Evolutionary conservation across 2,888 invertebrate genomes (phyloP).

Genomic region (Zootermopsis nevadensis): DNA sequence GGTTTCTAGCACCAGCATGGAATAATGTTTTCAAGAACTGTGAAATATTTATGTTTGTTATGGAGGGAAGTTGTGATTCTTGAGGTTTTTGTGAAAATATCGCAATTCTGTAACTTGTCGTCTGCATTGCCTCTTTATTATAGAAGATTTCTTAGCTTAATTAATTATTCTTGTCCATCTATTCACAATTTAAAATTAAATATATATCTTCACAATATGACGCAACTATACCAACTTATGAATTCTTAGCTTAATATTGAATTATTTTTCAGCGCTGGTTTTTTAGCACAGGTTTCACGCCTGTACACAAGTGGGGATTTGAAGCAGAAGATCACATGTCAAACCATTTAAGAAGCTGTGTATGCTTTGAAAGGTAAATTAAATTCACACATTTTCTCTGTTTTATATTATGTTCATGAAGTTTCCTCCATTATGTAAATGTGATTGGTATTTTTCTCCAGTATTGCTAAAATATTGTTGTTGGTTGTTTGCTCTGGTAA

Average conservation of each 20-base stretch:
- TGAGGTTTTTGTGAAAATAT: too few relatives aligned
- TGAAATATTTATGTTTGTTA: too few relatives aligned
- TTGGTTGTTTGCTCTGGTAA: not conserved
- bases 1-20: not conserved
- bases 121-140: too few relatives aligned
- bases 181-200: too few relatives aligned
- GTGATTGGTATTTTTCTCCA: not conserved
- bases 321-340: slow-evolving; percentile 38
- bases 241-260: too few relatives aligned
- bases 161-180: too few relatives aligned
- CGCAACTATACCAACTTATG: too few relatives aligned
- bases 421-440: not conserved
- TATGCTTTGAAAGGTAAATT: slow-evolving; percentile 38
- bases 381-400: not conserved
- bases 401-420: not conserved
- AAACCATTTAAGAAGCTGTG: slow-evolving; percentile 34
- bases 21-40: not conserved
- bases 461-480: not conserved
- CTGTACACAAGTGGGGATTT: slow-evolving; percentile 38
- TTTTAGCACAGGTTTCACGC: slow-evolving; percentile 41
- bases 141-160: too few relatives aligned
- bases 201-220: too few relatives aligned
- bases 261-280: slow-evolving; percentile 34
- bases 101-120: too few relatives aligned
- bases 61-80: too few relatives aligned